A percentile compares a stretch with the other conserved stretches of the same genome.
phyloP scores from a whole-genome alignment of 2,888 invertebrate genomes.

The Osedax fenrisi region DNA sequence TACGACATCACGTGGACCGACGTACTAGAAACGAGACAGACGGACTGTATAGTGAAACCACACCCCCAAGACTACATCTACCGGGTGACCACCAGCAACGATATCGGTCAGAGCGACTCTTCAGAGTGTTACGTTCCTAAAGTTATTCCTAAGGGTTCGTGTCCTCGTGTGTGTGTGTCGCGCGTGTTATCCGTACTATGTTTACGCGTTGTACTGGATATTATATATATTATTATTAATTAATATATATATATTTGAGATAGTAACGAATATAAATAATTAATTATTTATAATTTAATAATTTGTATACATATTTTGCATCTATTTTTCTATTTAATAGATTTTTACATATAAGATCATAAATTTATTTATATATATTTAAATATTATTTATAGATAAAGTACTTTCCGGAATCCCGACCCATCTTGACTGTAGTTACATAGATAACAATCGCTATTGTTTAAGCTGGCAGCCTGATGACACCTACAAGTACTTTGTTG shows the following conservation, averaged over 20 bases:
- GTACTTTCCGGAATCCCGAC: neutral
- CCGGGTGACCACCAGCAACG: neutral
- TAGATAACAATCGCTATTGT: neutral
- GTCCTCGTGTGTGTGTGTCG: neutral
- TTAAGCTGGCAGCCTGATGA: neutral
- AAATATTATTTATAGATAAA: no score
- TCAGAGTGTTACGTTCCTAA: neutral
- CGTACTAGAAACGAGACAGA: neutral
- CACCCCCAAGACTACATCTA: neutral
- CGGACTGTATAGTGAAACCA: neutral
- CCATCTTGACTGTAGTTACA: neutral
- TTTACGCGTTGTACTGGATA: no score
- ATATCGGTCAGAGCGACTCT: neutral
- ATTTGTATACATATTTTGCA: no score
- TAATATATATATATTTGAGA: no score
- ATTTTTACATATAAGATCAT: no score
- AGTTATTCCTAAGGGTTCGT: neutral
- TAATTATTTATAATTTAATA: neutral
- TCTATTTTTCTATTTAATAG: no score
- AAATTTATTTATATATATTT: no score
- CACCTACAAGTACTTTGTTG: neutral
- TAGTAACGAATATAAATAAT: no score
- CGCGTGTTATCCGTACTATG: neutral
- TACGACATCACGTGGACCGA: neutral
- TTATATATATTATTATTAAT: neutral